Evolutionary conservation across 1,140 invertebrate genomes (phyloP).

Genomic region (Musca domestica): DNA sequence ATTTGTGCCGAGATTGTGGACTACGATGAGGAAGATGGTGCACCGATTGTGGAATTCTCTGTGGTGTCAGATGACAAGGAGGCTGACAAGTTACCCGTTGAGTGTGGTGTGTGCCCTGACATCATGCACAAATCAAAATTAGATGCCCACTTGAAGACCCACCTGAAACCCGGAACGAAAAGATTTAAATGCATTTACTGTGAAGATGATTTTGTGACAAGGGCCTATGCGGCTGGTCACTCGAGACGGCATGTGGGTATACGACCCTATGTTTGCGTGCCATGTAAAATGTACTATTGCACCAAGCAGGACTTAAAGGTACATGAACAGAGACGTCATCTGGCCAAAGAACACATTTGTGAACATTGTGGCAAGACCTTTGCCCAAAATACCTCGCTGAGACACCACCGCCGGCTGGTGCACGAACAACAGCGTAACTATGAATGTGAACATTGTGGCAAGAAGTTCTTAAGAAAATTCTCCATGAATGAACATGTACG

Average conservation of each 20-base stretch:
- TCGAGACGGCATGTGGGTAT: slow-evolving; percentile 46
- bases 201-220: slow-evolving; percentile 42
- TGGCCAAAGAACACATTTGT: slow-evolving; percentile 45
- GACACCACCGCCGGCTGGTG: slow-evolving; percentile 41
- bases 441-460: slow-evolving; percentile 39
- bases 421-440: slow-evolving; percentile 46
- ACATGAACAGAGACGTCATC: slow-evolving; percentile 42
- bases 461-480: slow-evolving; percentile 47
- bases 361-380: slow-evolving; percentile 48
- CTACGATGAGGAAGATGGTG: slow-evolving; percentile 37
- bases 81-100: slow-evolving; percentile 36
- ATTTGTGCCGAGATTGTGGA: slow-evolving; percentile 47
- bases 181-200: slow-evolving; percentile 45
- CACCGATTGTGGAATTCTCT: slow-evolving; percentile 46
- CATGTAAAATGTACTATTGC: slow-evolving; percentile 43
- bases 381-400: slow-evolving; percentile 44
- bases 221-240: slow-evolving; percentile 45
- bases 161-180: slow-evolving; percentile 41
- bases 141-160: slow-evolving; percentile 41
- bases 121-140: slow-evolving; percentile 44
- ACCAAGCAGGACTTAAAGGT: slow-evolving; percentile 46
- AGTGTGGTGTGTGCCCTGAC: slow-evolving; percentile 47
- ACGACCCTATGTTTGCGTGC: slow-evolving; percentile 43
- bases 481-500: slow-evolving; percentile 47
- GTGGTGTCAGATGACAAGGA: slow-evolving; percentile 30